Evolutionary conservation across 2,797 vertebrate species (phyloP).

Genomic region (Chromis chromis): DNA sequence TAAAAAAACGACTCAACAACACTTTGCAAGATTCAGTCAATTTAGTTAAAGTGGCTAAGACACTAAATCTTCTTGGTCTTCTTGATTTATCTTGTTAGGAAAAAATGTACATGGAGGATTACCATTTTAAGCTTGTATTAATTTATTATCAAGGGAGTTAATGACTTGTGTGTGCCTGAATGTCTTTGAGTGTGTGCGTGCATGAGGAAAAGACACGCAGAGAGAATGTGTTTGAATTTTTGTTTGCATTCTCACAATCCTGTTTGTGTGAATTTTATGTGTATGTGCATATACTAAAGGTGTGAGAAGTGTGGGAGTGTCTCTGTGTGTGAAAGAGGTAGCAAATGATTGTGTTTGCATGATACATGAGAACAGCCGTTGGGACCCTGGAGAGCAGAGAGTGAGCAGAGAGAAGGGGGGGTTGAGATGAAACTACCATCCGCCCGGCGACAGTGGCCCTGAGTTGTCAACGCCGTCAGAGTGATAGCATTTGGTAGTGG

Average conservation of each 20-base stretch:
- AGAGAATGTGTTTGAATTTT: slow-evolving; percentile 29
- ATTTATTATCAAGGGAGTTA: slow-evolving; percentile 23
- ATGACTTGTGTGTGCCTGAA: slow-evolving; percentile 4
- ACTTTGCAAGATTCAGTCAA: not conserved
- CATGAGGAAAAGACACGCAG: not conserved
- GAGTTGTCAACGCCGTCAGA: slow-evolving; percentile 58
- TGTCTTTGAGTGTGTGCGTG: slow-evolving; percentile 2
- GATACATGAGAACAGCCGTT: slow-evolving; percentile 61
- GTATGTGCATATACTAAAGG: slow-evolving; percentile 1
- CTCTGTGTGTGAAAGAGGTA: not conserved
- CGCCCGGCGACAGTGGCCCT: slow-evolving; percentile 52
- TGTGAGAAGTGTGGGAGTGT: slow-evolving; percentile 18
- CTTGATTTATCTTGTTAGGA: slow-evolving; percentile 7
- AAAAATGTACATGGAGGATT: not conserved
- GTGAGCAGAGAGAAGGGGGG: slow-evolving; percentile 2
- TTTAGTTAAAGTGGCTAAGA: slow-evolving; percentile 6
- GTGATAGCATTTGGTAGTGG: slow-evolving; percentile 43
- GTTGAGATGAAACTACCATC: slow-evolving; percentile 42
- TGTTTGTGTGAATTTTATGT: slow-evolving; percentile 13
- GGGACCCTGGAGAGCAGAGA: slow-evolving; percentile 49
- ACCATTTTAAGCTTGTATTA: slow-evolving; percentile 2
- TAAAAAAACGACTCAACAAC: slow-evolving; percentile 15
- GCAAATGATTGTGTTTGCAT: slow-evolving; percentile 41
- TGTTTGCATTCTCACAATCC: slow-evolving; percentile 16
- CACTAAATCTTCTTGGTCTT: not conserved